Evolutionary conservation across 2,113 vertebrate genomes (phyloP), one percentile per base, ranked within the genome.

Genomic region (Trogon surrucura): DNA sequence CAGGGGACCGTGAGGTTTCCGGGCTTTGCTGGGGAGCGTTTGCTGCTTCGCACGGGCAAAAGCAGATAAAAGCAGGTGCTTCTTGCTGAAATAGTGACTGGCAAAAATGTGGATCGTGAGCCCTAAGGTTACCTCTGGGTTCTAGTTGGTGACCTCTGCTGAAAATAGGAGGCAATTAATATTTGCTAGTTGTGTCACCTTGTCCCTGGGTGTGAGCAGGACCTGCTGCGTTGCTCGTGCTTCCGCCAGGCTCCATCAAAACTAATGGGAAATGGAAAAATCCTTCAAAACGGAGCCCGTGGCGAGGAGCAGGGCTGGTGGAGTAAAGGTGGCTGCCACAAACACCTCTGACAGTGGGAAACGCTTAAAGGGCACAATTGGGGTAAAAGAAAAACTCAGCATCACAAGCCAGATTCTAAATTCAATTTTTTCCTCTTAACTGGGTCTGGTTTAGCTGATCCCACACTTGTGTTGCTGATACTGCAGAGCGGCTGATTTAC

Each of bases 211-310:
- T 88, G 74, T 12, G 13, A 44, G 89, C 61, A 64, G 84, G 12
- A 53, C 45, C 51, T 51, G 57, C 84, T 25, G 48, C 50, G 5
- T 58, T 2, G 1, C 48, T 54, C 22, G 2, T 1, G 4, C 6
- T 1, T 88, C 38, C 47, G 66, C 51, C 58, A 16, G n/a, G 44
- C 45, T 88, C 36, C 9, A 2, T 27, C 74, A 19, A 23, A 13
- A 17, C 57, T 48, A 1, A 19, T 8, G 41, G 36, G n/a, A 51
- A 57, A 20, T 10, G 21, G 77, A 11, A 8, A 32, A 27, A 56
- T 9, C 27, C 53, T 75, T 51, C 32, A 56, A 22, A 81, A 12
- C 3, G 0, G 10, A 67, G 34, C 44, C 44, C 0, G 0, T 18
- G 67, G 78, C 57, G 38, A 13, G 53, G 78, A 70, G 44, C 2